Evolutionary conservation across 2,888 invertebrate genomes (phyloP), one percentile per base, ranked within the genome.

Genomic region (Schrankia costaestrigalis): DNA sequence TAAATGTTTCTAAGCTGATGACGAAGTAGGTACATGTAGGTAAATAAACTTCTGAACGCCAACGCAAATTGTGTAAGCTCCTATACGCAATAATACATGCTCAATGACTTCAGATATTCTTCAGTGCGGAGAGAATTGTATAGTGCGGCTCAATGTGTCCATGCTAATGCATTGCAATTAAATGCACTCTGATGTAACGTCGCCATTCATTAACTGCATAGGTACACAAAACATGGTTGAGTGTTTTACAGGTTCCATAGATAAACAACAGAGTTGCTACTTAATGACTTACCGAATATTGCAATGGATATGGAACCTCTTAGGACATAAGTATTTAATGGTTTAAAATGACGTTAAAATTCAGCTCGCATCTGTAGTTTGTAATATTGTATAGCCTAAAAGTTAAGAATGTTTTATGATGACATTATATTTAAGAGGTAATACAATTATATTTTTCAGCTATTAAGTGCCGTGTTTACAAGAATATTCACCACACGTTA

Each of bases 121-220:
- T 68, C 63, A 71, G 62, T 61, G 55, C 48, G 41, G 41, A 38
- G 40, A 46, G 52, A 60, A 57, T 54, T 56, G 50, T 56, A 46
- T 44, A 40, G 54, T 45, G 44, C 43, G 38, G 45, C 36, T 54
- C 62, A 71, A 77, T 75, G 76, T 76, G 45, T 61, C 41, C 56
- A 75, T 77, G 72, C 61, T 71, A 78, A 78, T 76, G 47, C 47
- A 47, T 46, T 46, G 24, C 52, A 47, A 65, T 65, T 58, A 62
- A 56, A 46, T 66, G 62, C 55, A 61, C 60, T 61, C 56, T 68
- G 68, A 59, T 65, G 65, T 59, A 67, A 66, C 56, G 31, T 36
- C 47, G 56, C 46, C 56, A 59, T 61, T 56, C 61, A 57, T 51
- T 49, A 55, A 57, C 71, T 66, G 55, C 63, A 57, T 58, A 60